phyloP scores from a whole-genome alignment of 2,113 vertebrate genomes.

The Zapus hudsonius region DNA sequence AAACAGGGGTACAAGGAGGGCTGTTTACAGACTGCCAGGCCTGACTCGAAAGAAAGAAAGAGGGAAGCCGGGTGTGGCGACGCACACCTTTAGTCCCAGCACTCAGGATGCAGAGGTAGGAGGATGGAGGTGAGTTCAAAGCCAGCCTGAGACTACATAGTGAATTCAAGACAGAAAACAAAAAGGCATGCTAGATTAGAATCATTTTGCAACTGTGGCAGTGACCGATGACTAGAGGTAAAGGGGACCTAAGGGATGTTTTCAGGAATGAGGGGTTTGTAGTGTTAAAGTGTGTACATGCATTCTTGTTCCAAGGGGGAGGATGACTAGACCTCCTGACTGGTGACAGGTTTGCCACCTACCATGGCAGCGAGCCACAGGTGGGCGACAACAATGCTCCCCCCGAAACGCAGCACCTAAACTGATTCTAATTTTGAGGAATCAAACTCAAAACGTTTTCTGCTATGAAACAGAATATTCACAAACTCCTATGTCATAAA shows the following conservation, averaged over 20 bases:
- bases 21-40: background rate
- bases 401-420: background rate
- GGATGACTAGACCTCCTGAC: background rate
- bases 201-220: background rate
- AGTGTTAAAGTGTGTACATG: no score
- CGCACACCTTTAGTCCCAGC: no score
- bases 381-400: background rate
- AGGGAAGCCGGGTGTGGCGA: no score
- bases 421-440: slow-evolving; percentile 2
- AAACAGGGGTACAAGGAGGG: background rate
- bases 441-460: slow-evolving; percentile 49
- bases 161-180: no score
- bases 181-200: background rate
- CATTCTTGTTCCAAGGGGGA: background rate
- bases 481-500: background rate
- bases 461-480: background rate
- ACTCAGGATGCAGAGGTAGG: no score
- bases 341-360: background rate
- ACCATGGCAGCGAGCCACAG: background rate
- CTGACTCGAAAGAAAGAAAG: background rate
- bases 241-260: background rate
- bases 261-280: background rate
- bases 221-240: slow-evolving; percentile 15
- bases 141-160: no score
- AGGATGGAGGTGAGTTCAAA: no score